Base-by-base conservation (phyloP, 2,888 invertebrate species). In the Pandemis heparana region DNA sequence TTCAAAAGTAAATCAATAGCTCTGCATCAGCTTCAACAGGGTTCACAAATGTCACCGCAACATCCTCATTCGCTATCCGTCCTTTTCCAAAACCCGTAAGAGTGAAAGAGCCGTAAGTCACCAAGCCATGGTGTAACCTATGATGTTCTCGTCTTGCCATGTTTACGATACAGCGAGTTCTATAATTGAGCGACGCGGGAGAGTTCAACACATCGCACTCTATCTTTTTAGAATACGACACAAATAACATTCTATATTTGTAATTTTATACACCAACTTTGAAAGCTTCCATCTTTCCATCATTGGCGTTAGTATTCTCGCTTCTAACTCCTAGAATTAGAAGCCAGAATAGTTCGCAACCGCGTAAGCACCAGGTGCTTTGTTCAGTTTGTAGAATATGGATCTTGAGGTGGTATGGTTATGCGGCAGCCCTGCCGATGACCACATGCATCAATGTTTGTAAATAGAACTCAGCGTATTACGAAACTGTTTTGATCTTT, bases 211-310 rank as follows among this genome's bases (percentile, higher is more conserved):
- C 92, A 94, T 92, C 92, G 90, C 92, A 88, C 92, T 92, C 90
- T 92, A 94, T 94, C 94, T 94, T 94, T 94, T 94, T 94, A 94
- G 94, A 94, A 93, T 92, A 92, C 92, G 90, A 94, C 94, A 93
- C 92, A 93, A 94, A 94, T 94, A 94, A 93, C 93, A 89, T 93
- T 94, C 94, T 94, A 94, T 92, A 92, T 94, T 94, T 91, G 93
- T 87, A 91, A 89, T 91, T 92, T 91, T 92, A 92, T 91, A 92
- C 91, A 85, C 90, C 85, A 87, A 88, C 87, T 89, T 87, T 83
- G 86, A 89, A 86, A 89, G 89, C 85, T 81, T 83, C 87, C 88
- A 88, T 86, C 82, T 81, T 83, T 81, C 79, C 78, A 77, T 77
- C 78, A 76, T 77, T 76, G 75, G 70, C 66, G 75, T 75, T 64